phyloP scores from a whole-genome alignment of 1,140 invertebrate species.

The Diorhabda carinulata region DNA sequence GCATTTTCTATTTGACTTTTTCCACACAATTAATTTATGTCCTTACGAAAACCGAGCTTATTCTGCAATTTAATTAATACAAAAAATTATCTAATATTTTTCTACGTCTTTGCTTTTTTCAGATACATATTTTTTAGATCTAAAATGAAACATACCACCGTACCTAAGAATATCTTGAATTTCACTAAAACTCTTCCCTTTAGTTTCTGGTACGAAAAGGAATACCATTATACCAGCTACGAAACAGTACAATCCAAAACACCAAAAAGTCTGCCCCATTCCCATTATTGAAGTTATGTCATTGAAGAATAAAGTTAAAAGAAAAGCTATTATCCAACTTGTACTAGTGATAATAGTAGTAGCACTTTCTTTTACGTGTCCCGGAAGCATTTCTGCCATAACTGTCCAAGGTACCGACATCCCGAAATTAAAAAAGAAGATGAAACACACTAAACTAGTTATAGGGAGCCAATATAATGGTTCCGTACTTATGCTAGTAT shows the following conservation, averaged over 20 bases:
- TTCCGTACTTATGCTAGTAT: slow-evolving; percentile 36
- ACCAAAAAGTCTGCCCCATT: slow-evolving; percentile 65
- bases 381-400: slow-evolving; percentile 69
- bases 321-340: slow-evolving; percentile 65
- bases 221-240: slow-evolving; percentile 59
- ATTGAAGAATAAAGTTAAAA: slow-evolving; percentile 68
- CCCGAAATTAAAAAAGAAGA: slow-evolving; percentile 64
- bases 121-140: background rate
- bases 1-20: no score
- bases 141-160: background rate
- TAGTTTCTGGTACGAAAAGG: slow-evolving; percentile 73
- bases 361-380: slow-evolving; percentile 62
- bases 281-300: slow-evolving; percentile 43
- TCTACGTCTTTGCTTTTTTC: background rate
- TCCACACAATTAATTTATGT: no score
- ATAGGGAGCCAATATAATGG: slow-evolving; percentile 59
- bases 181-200: slow-evolving; percentile 66
- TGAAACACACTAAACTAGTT: slow-evolving; percentile 60
- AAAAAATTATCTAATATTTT: background rate
- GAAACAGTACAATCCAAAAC: slow-evolving; percentile 64
- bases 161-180: slow-evolving; percentile 36
- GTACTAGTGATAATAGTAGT: slow-evolving; percentile 63
- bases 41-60: no score
- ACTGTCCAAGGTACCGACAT: slow-evolving; percentile 68
- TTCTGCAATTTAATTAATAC: no score